Evolutionary conservation across 1,140 invertebrate genomes (phyloP), one percentile per base, ranked within the genome.

Genomic region (Pseudoatta argentina): DNA sequence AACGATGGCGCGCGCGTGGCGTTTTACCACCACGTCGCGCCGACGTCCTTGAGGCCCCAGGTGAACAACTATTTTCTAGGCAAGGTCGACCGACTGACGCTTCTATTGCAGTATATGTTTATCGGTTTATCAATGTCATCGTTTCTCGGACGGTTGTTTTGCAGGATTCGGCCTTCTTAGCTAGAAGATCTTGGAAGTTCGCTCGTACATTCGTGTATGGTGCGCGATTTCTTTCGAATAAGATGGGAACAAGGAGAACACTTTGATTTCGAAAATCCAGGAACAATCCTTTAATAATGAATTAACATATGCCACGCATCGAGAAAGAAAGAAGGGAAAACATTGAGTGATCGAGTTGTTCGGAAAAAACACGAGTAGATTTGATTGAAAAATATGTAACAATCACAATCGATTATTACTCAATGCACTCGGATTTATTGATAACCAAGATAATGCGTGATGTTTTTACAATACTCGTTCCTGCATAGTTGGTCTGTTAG

Each of bases 91-190:
- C 18, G 24, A 53, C 14, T 14, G n/a, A 64, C 71, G 86, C 61
- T 81, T 71, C 14, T n/a, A n/a, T 59, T n/a, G 51, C 34, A 30
- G 27, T 44, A 4, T 64, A 64, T 66, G 30, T 81, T 53, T 87
- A 86, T 87, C 86, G 76, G 24, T 81, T 78, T 85, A 85, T 85
- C 88, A 87, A 75, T 85, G 85, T 51, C 79, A 85, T 81, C 59
- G 61, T 30, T 16, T 61, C 16, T 61, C 63, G 64, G 39, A 18
- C 39, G 27, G 24, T 63, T 21, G 27, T 69, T 79, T 77, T 51
- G 24, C 51, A 21, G n/a, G 10, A 51, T 27, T 51, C 18, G 59
- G 53, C 78, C 72, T 78, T 75, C 16, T 10, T 10, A 69, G 8
- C 4, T 66, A 21, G 14, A 30, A 2, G 44, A 3, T 69, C 30